Evolutionary conservation across 2,797 vertebrate species (phyloP).

Genomic region (Neopelma chrysocephalum): DNA sequence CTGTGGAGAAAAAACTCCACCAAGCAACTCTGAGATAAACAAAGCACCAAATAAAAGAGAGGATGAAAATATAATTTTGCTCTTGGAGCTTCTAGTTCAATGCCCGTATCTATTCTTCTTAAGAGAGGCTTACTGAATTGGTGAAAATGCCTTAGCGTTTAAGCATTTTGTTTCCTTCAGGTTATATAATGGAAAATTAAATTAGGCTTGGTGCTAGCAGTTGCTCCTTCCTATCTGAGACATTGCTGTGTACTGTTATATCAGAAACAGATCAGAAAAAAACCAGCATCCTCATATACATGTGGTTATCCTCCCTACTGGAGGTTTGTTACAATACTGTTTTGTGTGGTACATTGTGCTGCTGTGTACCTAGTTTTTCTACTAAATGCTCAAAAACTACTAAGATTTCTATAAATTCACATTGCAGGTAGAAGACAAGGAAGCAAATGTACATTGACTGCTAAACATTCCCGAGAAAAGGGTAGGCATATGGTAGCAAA

Average conservation of each 20-base stretch:
- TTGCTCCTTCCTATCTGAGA: not conserved
- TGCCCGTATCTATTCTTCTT: not conserved
- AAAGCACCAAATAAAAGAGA: not conserved
- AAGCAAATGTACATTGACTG: constrained; percentile 1
- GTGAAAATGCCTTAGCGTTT: not conserved
- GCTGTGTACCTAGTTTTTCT: not conserved
- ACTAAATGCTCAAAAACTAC: not conserved
- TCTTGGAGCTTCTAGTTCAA: not conserved
- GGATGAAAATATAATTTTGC: not conserved
- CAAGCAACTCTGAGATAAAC: not conserved
- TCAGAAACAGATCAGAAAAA: not conserved
- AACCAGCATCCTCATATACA: not conserved
- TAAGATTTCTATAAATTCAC: not conserved
- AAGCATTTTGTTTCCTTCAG: not conserved
- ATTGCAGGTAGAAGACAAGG: not conserved
- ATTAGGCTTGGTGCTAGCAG: not conserved
- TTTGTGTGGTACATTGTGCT: not conserved
- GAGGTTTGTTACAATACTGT: not conserved
- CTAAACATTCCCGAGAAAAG: constrained; percentile 13
- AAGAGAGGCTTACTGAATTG: not conserved
- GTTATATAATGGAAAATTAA: not conserved
- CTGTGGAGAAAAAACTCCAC: not conserved
- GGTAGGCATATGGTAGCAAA: constrained; percentile 13
- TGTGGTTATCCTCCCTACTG: not conserved
- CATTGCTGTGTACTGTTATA: not conserved